These are phyloP conservation scores for Asobara japonica DNA, from an alignment of 1,140 invertebrate species.

Conservation along the genomic window DNA sequence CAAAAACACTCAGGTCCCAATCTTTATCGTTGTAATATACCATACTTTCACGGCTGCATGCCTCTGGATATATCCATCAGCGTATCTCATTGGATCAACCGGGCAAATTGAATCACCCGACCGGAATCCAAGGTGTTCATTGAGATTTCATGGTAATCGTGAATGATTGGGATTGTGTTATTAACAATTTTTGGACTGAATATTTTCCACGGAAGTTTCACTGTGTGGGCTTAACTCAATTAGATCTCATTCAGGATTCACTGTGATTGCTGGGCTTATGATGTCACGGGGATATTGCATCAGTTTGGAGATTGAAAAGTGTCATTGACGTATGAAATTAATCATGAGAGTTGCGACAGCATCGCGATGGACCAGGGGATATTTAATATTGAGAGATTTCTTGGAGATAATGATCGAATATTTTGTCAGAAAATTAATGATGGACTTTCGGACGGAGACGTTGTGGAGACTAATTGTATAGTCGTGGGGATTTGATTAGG, in stretches of 20 bases:
- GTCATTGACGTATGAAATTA: no score
- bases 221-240: background rate
- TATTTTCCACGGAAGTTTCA: background rate
- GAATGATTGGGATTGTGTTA: conserved; percentile 9
- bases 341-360: no score
- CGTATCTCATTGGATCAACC: conserved; percentile 19
- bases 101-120: conserved; percentile 52
- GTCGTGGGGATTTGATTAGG: no score
- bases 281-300: no score
- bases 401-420: no score
- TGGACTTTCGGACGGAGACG: no score
- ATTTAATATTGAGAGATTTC: no score
- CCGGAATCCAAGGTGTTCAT: conserved; percentile 48
- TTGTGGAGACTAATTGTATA: no score
- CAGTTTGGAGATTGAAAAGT: no score
- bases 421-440: no score
- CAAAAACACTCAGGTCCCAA: conserved; percentile 4
- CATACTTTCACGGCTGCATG: conserved; percentile 50
- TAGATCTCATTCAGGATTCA: background rate
- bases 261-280: no score
- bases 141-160: conserved; percentile 52
- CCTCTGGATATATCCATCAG: conserved; percentile 32
- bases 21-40: conserved; percentile 27
- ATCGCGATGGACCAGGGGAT: no score
- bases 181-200: background rate